Evolutionary conservation across 1,140 invertebrate genomes (phyloP).

Genomic region (Amyelois transitella): DNA sequence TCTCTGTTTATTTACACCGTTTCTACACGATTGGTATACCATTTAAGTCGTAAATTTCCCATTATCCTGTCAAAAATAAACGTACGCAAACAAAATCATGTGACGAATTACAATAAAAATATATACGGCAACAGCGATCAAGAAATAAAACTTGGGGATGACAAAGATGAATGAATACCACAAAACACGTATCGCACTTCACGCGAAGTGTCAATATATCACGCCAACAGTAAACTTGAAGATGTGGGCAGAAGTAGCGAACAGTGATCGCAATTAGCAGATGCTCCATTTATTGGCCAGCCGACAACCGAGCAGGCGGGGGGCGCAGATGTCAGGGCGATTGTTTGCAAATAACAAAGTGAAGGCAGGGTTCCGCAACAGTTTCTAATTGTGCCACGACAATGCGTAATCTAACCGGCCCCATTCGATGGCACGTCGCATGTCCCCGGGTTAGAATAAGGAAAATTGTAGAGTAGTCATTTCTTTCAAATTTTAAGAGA

Average conservation of each 20-base stretch:
- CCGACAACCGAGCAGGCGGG: constrained; percentile 9
- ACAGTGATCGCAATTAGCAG: constrained; percentile 46
- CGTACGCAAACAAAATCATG: neutral
- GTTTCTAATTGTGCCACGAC: constrained; percentile 69
- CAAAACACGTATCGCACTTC: neutral
- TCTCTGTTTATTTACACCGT: neutral
- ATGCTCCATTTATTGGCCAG: constrained; percentile 26
- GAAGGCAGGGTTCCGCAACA: constrained; percentile 45
- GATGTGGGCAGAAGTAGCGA: neutral
- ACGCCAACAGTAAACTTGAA: neutral
- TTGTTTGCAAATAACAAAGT: constrained; percentile 65
- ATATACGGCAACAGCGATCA: neutral
- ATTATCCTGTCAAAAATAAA: neutral
- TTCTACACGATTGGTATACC: neutral
- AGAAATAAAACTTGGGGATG: neutral
- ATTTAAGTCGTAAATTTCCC: neutral
- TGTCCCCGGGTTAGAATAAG: constrained; percentile 16
- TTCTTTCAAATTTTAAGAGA: neutral
- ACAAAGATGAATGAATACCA: neutral
- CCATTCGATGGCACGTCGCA: constrained; percentile 51
- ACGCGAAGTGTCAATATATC: neutral
- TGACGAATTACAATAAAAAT: neutral
- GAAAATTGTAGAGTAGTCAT: constrained; percentile 21
- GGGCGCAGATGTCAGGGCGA: constrained; percentile 51
- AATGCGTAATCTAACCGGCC: constrained; percentile 71